Conservation (phyloP, 2,113 vertebrate species). For the Eublepharis macularius region DNA sequence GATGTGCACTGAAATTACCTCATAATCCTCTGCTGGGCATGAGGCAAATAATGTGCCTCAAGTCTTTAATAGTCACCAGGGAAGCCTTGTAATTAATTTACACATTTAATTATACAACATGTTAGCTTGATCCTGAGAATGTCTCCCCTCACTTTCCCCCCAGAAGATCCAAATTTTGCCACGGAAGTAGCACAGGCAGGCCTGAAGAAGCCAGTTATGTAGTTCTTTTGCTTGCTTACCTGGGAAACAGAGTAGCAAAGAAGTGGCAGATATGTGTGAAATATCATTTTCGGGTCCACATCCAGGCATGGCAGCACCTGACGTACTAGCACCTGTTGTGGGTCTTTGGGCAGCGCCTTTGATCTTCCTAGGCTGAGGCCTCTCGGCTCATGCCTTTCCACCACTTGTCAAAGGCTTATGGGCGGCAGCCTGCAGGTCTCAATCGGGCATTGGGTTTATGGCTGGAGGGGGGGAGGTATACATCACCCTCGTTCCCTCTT, state of each 20-base stretch:
- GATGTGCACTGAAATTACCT: neutral
- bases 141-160: neutral
- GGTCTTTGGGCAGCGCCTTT: no score
- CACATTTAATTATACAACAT: conserved; percentile 44
- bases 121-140: conserved; percentile 33
- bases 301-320: no score
- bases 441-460: no score
- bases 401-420: no score
- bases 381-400: no score
- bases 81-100: conserved; percentile 50
- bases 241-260: neutral
- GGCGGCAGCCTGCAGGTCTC: no score
- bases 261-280: neutral
- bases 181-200: conserved; percentile 21
- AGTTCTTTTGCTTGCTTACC: neutral
- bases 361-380: no score
- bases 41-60: conserved; percentile 28
- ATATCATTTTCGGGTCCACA: no score
- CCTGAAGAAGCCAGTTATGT: neutral
- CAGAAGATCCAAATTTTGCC: conserved; percentile 31
- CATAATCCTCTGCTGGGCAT: neutral
- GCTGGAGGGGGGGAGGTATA: no score
- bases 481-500: no score
- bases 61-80: conserved; percentile 42
- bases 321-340: no score